Evolutionary conservation across 2,888 invertebrate genomes (phyloP).

Genomic region (Laspeyria flexula): DNA sequence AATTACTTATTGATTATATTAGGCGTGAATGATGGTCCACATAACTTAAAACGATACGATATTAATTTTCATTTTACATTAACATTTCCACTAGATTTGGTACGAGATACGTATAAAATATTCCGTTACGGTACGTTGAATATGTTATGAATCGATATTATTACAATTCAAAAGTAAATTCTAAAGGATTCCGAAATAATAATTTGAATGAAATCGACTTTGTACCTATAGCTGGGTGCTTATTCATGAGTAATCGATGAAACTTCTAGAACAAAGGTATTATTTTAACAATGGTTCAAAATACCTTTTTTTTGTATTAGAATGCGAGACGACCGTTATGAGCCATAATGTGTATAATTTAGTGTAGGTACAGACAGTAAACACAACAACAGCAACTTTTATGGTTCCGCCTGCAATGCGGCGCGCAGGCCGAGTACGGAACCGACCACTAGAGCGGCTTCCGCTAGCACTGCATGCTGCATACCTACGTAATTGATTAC

Average conservation of each 20-base stretch:
- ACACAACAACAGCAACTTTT: conserved; percentile 16
- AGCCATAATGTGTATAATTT: background rate
- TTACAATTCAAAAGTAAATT: too few species aligned
- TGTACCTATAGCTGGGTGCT: too few species aligned
- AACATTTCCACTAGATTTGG: conserved; percentile 6
- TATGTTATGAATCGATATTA: too few species aligned
- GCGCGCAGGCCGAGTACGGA: conserved; percentile 33
- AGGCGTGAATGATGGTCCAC: conserved; percentile 20
- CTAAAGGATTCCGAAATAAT: too few species aligned
- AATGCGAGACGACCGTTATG: background rate
- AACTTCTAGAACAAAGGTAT: too few species aligned
- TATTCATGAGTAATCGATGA: too few species aligned
- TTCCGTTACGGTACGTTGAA: background rate
- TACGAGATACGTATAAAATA: conserved; percentile 2
- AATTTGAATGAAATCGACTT: too few species aligned
- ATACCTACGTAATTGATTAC: conserved; percentile 32
- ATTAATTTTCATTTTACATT: conserved; percentile 7
- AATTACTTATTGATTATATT: conserved; percentile 35
- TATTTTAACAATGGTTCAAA: too few species aligned
- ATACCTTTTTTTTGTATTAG: too few species aligned
- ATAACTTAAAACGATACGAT: conserved; percentile 6
- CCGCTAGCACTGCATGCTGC: conserved; percentile 33
- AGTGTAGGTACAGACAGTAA: background rate
- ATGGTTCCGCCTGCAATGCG: conserved; percentile 45
- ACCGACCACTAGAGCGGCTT: conserved; percentile 20